Percentiles rank a stretch among this genome's conserved stretches.
These are phyloP conservation scores for Drosophila kikkawai DNA, from an alignment of 1,140 invertebrate genomes.

Conservation along the genomic window DNA sequence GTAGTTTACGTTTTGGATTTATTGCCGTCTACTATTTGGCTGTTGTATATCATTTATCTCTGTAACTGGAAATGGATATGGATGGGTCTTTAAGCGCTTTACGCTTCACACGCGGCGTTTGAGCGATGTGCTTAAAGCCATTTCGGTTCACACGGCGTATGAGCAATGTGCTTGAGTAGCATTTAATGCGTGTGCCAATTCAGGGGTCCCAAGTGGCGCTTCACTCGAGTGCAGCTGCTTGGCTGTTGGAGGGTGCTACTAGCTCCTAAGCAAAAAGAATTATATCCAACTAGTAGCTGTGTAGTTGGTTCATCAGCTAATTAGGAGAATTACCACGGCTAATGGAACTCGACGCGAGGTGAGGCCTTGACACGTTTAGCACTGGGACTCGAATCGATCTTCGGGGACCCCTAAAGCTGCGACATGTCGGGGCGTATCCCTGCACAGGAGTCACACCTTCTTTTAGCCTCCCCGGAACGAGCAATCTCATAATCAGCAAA, in stretches of 20 bases:
- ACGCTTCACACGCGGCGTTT: constrained; percentile 9
- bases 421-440: constrained; percentile 47
- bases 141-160: constrained; percentile 42
- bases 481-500: constrained; percentile 80
- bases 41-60: constrained; percentile 54
- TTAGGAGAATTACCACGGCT: constrained; percentile 47
- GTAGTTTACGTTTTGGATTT: constrained; percentile 80
- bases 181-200: constrained; percentile 72
- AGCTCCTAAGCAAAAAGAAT: constrained; percentile 6
- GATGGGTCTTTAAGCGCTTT: constrained; percentile 51
- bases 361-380: constrained; percentile 46
- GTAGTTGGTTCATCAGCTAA: constrained; percentile 45
- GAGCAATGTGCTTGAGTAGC: constrained; percentile 57
- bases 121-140: constrained; percentile 54
- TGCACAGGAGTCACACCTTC: constrained; percentile 32
- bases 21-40: constrained; percentile 65
- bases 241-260: constrained; percentile 10
- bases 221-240: constrained; percentile 58
- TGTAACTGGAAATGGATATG: constrained; percentile 51
- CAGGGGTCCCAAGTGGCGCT: constrained; percentile 58
- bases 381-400: constrained; percentile 47
- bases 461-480: constrained; percentile 28
- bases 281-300: constrained; percentile 1
- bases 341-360: constrained; percentile 31
- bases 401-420: constrained; percentile 43